phyloP scores from a whole-genome alignment of 2,797 vertebrate species.

The Periparus ater region DNA sequence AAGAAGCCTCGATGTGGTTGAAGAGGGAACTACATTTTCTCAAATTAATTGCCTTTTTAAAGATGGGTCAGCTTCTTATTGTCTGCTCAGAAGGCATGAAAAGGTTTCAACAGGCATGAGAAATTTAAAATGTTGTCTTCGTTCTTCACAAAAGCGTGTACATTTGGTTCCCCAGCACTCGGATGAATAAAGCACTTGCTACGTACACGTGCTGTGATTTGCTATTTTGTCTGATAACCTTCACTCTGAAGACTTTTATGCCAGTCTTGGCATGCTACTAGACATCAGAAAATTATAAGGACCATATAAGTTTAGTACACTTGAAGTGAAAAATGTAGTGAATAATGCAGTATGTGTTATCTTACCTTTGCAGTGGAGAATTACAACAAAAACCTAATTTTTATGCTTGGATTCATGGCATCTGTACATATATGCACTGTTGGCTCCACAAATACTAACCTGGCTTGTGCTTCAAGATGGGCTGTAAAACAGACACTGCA shows the following conservation, averaged over 20 bases:
- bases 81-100: background rate
- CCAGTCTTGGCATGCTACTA: background rate
- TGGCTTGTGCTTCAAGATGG: background rate
- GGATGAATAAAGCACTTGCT: background rate
- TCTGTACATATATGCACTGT: background rate
- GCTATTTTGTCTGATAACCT: background rate
- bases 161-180: background rate
- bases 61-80: background rate
- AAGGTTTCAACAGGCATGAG: background rate
- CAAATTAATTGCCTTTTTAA: background rate
- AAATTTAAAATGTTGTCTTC: background rate
- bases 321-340: background rate
- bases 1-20: background rate
- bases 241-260: background rate
- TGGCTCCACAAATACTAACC: background rate
- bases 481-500: background rate
- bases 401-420: background rate
- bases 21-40: background rate
- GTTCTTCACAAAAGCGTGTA: background rate
- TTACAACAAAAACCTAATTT: background rate
- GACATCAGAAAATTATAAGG: background rate
- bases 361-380: background rate
- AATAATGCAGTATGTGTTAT: background rate
- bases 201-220: background rate
- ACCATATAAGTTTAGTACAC: background rate